Conservation (phyloP, 2,888 invertebrate genomes). For the Bruchidius siliquastri region DNA sequence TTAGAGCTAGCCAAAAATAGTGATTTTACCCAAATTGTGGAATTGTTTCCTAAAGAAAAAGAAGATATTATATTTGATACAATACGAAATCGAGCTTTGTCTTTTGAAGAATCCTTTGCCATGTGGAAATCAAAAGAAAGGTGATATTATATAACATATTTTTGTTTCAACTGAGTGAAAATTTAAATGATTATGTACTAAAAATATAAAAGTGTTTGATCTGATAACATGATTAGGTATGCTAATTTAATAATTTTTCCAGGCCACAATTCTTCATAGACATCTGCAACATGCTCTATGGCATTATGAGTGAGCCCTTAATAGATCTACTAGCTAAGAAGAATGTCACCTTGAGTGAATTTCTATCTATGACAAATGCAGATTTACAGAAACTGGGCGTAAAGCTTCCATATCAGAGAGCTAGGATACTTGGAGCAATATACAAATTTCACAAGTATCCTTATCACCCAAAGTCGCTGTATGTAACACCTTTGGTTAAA, state of each 20-base stretch:
- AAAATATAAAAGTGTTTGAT: no score
- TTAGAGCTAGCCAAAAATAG: constrained; percentile 54
- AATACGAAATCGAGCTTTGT: constrained; percentile 12
- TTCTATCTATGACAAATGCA: constrained; percentile 55
- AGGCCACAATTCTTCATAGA: constrained; percentile 53
- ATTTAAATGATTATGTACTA: no score
- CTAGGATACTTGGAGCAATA: constrained; percentile 53
- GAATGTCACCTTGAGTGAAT: constrained; percentile 53
- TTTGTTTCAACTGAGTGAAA: neutral
- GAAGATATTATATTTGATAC: constrained; percentile 27
- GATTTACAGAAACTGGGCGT: constrained; percentile 57
- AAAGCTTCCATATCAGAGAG: constrained; percentile 56
- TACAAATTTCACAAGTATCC: constrained; percentile 56
- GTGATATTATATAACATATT: constrained; percentile 9
- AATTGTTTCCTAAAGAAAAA: constrained; percentile 47
- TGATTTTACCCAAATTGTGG: constrained; percentile 49
- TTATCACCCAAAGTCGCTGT: constrained; percentile 51
- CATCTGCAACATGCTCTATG: constrained; percentile 54
- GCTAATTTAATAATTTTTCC: no score
- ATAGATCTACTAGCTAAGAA: constrained; percentile 48
- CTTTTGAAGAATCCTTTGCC: constrained; percentile 28
- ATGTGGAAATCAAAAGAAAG: constrained; percentile 13
- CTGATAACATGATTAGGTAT: no score
- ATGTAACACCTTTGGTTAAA: constrained; percentile 38
- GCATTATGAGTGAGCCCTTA: constrained; percentile 56